phyloP scores from a whole-genome alignment of 2,888 invertebrate genomes.

The Pristionchus fissidentatus region DNA sequence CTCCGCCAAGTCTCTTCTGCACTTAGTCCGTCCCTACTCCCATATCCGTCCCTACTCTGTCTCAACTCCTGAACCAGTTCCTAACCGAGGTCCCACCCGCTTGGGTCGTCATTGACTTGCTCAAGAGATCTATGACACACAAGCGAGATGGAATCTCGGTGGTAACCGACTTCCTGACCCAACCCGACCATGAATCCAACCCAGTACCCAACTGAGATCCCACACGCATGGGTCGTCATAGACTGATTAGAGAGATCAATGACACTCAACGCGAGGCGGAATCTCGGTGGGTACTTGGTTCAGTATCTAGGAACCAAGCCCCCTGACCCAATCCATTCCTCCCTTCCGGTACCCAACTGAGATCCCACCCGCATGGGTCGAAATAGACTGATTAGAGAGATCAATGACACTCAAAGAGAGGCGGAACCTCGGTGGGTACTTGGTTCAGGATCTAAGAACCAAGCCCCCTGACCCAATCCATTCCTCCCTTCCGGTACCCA shows the following conservation, averaged over 20 bases:
- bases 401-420: conserved; percentile 22
- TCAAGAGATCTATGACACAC: background rate
- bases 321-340: background rate
- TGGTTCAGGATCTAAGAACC: background rate
- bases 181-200: background rate
- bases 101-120: background rate
- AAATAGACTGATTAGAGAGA: background rate
- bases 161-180: background rate
- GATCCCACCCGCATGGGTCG: conserved; percentile 25
- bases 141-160: conserved; percentile 6
- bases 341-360: background rate
- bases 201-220: background rate
- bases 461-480: no score
- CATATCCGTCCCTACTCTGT: no score
- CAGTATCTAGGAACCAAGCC: background rate
- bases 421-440: conserved; percentile 1
- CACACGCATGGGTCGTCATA: conserved; percentile 1
- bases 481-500: no score
- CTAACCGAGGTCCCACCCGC: background rate
- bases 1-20: no score
- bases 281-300: background rate
- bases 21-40: no score
- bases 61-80: background rate
- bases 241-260: background rate
- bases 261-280: conserved; percentile 17